Evolutionary conservation across 2,888 invertebrate genomes (phyloP), one percentile per base, ranked within the genome.

Genomic region (Aelia acuminata): DNA sequence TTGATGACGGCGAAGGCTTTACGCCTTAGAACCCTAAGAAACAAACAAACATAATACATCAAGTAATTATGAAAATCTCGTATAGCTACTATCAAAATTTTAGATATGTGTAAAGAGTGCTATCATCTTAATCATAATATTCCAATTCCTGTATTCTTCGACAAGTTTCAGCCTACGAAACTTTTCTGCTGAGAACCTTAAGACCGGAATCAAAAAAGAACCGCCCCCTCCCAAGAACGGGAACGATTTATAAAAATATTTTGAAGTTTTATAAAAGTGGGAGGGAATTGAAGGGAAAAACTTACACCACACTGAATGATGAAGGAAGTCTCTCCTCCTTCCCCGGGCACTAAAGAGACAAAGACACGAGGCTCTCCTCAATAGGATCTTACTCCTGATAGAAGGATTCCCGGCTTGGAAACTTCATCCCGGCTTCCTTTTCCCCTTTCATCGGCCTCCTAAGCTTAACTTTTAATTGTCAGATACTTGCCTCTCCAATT

Each of bases 381-480:
- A 80, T 80, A 80, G 80, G 80, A 80, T 80, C 80, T 80, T 80
- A 43, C 22, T n/a, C 39, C 80, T 43, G 80, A 80, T 80, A 80
- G 80, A 80, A 80, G 80, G 80, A 80, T 80, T 43, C 43, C 39
- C 31, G 31, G 80, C 80, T 35, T 39, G 43, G 39, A 80, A 80
- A 80, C 80, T 80, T 80, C 80, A 80, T 43, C 80, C 31, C 80
- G 80, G 39, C n/a, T 80, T 43, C 80, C 43, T 80, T 43, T 80
- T 80, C 80, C 75, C 80, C 43, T 80, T 80, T 43, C 39, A 39
- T 39, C 39, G 43, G 43, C 43, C 80, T 43, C 11, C 80, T 43
- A 13, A 80, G 80, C 22, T 80, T 80, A 80, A 80, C 80, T 80
- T 80, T 80, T 80, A 80, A 80, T 80, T 80, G 80, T 80, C 80